Evolutionary conservation across 2,113 vertebrate species (phyloP).

Genomic region (Anser cygnoides): DNA sequence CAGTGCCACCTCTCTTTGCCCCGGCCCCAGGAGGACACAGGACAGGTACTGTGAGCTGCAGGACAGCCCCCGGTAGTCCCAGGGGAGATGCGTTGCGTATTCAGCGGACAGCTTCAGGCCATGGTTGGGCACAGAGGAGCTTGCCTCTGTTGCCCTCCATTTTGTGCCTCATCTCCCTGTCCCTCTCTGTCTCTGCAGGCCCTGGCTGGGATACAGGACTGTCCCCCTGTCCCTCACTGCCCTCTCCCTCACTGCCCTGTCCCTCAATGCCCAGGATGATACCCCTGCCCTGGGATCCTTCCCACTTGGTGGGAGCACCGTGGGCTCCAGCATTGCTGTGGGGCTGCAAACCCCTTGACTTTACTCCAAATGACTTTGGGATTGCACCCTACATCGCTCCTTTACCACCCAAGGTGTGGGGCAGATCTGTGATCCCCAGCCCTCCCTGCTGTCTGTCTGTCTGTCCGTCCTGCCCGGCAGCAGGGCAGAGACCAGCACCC

Average conservation of each 20-base stretch:
- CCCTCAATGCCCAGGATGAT: neutral
- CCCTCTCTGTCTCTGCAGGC: neutral
- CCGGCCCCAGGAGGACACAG: neutral
- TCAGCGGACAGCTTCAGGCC: neutral
- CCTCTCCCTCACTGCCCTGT: no score
- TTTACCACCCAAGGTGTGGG: neutral
- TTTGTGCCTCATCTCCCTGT: neutral
- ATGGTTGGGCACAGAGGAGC: neutral
- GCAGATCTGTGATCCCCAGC: neutral
- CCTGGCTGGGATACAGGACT: no score
- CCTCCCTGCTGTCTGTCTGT: neutral
- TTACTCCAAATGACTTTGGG: neutral
- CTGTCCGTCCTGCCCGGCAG: neutral
- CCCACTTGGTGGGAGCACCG: rapidly evolving
- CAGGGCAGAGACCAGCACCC: neutral
- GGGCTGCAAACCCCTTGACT: neutral
- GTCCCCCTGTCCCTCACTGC: no score
- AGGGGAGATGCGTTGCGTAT: neutral
- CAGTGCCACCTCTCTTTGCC: neutral
- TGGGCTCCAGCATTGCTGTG: neutral
- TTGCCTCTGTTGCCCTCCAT: neutral
- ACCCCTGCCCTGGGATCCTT: neutral
- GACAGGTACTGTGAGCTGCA: neutral
- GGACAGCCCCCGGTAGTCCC: neutral
- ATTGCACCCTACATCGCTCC: neutral